A percentile compares a stretch with the other conserved stretches of the same genome.
Conservation (phyloP, 2,888 invertebrate species). For the Fabriciana adippe region DNA sequence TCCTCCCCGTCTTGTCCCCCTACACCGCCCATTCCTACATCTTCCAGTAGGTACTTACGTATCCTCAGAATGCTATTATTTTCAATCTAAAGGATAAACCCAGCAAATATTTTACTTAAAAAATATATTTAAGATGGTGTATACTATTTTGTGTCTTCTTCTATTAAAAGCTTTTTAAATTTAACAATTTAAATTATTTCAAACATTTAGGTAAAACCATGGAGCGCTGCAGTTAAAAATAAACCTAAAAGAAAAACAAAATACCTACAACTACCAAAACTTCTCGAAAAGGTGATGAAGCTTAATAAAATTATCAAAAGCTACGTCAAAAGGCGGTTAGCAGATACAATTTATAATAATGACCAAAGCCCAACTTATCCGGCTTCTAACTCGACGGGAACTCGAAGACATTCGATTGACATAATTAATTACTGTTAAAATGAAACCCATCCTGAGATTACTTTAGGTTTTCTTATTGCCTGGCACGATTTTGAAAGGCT, state of each 20-base stretch:
- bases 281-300: slow-evolving; percentile 2
- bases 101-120: slow-evolving; percentile 12
- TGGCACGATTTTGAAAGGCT: slow-evolving; percentile 19
- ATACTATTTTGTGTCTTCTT: not conserved
- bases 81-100: not conserved
- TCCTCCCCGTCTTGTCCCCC: slow-evolving; percentile 33
- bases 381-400: slow-evolving; percentile 7
- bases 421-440: slow-evolving; percentile 30
- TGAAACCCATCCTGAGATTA: slow-evolving; percentile 23
- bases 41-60: slow-evolving; percentile 36
- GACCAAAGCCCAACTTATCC: slow-evolving; percentile 20
- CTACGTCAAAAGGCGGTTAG: slow-evolving; percentile 13
- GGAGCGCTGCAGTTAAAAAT: not conserved
- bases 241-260: slow-evolving; percentile 1
- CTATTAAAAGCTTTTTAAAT: too few species aligned
- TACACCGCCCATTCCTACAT: slow-evolving; percentile 29
- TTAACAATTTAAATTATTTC: too few species aligned
- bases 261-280: slow-evolving; percentile 4
- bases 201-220: too few species aligned
- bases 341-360: slow-evolving; percentile 9
- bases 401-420: slow-evolving; percentile 18
- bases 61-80: slow-evolving; percentile 18
- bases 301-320: slow-evolving; percentile 17
- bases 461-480: slow-evolving; percentile 16
- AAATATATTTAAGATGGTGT: slow-evolving; percentile 4